phyloP scores from a whole-genome alignment of 2,888 invertebrate species.

The Gasteruption jaculator region DNA sequence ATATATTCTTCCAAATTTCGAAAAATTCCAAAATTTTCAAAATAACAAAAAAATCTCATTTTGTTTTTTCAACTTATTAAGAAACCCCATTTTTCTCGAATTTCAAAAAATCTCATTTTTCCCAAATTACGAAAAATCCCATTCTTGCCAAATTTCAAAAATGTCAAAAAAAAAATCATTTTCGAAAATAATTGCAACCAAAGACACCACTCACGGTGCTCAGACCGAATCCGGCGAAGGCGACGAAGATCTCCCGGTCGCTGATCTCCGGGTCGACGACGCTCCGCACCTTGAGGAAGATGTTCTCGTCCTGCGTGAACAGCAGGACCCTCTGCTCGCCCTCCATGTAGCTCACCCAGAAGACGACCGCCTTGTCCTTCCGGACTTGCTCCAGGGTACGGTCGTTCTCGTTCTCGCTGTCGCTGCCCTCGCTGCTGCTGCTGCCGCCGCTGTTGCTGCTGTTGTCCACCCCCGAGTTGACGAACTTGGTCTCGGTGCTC shows the following conservation, averaged over 20 bases:
- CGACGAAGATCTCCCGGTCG: constrained; percentile 64
- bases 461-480: constrained; percentile 19
- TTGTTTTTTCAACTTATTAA: not conserved
- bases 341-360: constrained; percentile 77
- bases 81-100: no score
- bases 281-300: constrained; percentile 46
- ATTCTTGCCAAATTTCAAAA: no score
- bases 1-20: not conserved
- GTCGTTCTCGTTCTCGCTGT: constrained; percentile 53
- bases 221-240: constrained; percentile 65
- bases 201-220: constrained; percentile 56
- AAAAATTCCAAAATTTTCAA: not conserved
- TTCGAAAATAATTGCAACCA: not conserved
- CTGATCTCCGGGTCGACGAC: constrained; percentile 65
- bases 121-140: no score
- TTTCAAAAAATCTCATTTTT: no score
- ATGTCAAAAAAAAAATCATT: not conserved
- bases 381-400: constrained; percentile 57
- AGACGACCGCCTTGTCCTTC: constrained; percentile 72
- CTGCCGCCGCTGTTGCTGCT: constrained; percentile 36
- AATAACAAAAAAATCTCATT: not conserved
- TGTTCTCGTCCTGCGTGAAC: constrained; percentile 71
- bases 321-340: constrained; percentile 70
- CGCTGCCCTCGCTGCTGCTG: constrained; percentile 57
- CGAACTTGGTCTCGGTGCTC: constrained; percentile 18